Evolutionary conservation across 2,888 invertebrate genomes (phyloP).

Genomic region (Drosophila tanythrix): DNA sequence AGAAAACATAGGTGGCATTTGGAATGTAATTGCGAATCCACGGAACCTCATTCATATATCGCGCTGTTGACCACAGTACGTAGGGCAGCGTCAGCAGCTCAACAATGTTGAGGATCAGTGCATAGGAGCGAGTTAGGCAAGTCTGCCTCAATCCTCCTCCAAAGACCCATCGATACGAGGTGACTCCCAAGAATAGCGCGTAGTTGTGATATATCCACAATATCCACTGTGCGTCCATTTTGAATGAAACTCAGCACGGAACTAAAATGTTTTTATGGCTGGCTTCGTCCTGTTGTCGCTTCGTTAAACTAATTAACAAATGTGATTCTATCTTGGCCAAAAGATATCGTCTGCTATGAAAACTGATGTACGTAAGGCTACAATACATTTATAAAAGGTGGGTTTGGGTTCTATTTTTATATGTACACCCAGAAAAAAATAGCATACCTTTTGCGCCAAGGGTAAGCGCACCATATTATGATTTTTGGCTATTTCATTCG

Average conservation of each 20-base stretch:
- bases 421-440: no score
- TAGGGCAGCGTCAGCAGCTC: neutral
- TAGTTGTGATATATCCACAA: neutral
- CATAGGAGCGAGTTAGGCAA: neutral
- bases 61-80: neutral
- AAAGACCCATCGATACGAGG: neutral
- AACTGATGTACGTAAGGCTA: neutral
- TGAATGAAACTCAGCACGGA: neutral
- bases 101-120: neutral
- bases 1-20: neutral
- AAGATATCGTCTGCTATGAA: neutral
- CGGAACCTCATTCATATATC: no score
- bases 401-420: no score
- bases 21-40: neutral
- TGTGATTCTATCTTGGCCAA: neutral
- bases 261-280: neutral
- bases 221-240: constrained; percentile 19
- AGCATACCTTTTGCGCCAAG: no score
- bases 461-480: no score
- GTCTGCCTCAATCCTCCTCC: neutral
- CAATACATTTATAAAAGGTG: no score
- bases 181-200: neutral
- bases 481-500: no score
- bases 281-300: neutral
- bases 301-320: neutral